Conservation (phyloP, 2,797 vertebrate genomes). For the Orientallactaga sibirica region DNA sequence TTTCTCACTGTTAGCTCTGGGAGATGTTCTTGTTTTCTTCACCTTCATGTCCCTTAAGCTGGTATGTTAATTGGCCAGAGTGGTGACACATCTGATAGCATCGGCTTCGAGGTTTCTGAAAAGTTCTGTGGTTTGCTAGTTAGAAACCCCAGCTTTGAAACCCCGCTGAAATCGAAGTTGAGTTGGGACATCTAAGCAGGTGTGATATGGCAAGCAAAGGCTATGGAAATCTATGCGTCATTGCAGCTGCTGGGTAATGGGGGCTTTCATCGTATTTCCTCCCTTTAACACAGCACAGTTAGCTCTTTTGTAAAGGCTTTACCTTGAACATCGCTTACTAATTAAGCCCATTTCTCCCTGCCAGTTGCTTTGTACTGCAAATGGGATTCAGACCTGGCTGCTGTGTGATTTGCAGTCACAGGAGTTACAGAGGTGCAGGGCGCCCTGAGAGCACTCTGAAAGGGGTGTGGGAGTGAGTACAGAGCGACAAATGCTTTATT, state of each 20-base stretch:
- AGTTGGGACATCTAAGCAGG: conserved; percentile 70
- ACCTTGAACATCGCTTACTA: conserved; percentile 81
- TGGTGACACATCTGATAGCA: conserved; percentile 40
- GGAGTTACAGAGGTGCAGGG: conserved; percentile 53
- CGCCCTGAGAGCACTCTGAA: conserved; percentile 35
- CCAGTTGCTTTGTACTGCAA: conserved; percentile 78
- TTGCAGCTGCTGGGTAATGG: conserved; percentile 49
- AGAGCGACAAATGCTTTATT: conserved; percentile 72
- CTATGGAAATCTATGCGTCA: conserved; percentile 66
- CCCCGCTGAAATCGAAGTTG: conserved; percentile 66
- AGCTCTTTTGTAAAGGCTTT: conserved; percentile 78
- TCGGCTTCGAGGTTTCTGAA: not conserved
- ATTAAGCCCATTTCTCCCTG: conserved; percentile 80
- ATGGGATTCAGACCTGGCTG: conserved; percentile 75
- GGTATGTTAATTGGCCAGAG: conserved; percentile 42
- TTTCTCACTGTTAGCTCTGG: conserved; percentile 12
- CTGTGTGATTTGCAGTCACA: conserved; percentile 68
- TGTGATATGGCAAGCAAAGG: conserved; percentile 63
- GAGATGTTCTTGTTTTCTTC: conserved; percentile 23
- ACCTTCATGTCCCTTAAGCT: conserved; percentile 1
- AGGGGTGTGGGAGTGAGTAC: not conserved
- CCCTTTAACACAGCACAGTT: conserved; percentile 69
- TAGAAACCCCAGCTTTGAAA: conserved; percentile 71
- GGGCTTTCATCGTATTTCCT: conserved; percentile 75
- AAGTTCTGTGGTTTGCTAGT: conserved; percentile 13